These are phyloP conservation scores for Naja naja DNA, from an alignment of 2,113 vertebrate genomes.

Conservation along the genomic window DNA sequence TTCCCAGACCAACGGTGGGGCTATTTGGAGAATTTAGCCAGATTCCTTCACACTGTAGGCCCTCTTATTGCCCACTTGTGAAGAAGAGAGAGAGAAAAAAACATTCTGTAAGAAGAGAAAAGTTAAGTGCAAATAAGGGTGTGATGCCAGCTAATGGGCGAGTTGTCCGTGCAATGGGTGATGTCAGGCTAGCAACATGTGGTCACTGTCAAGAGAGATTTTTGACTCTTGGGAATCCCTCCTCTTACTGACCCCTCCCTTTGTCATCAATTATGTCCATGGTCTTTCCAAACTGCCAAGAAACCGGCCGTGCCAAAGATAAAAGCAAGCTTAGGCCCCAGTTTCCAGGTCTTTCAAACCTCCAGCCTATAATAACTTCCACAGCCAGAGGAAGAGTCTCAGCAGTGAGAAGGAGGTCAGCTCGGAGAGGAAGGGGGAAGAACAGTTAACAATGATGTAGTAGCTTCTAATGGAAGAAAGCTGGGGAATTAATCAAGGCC, in stretches of 20 bases:
- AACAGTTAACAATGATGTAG: conserved; percentile 66
- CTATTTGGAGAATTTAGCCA: background rate
- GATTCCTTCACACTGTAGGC: background rate
- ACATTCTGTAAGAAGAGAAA: conserved; percentile 4
- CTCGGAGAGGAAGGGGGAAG: conserved; percentile 48
- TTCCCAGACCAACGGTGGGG: background rate
- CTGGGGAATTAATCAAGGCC: conserved; percentile 64
- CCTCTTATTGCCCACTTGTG: background rate
- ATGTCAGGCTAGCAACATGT: conserved; percentile 62
- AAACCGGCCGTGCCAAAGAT: conserved; percentile 69
- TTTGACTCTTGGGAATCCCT: conserved; percentile 70
- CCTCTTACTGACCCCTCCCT: conserved; percentile 36
- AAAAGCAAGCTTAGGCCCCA: conserved; percentile 63
- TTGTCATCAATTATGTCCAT: conserved; percentile 70
- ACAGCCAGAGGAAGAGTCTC: conserved; percentile 61
- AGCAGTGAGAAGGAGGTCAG: conserved; percentile 68
- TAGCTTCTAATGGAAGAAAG: conserved; percentile 69
- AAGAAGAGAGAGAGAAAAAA: background rate
- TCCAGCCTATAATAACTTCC: conserved; percentile 67
- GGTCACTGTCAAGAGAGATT: conserved; percentile 74
- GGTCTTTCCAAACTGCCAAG: conserved; percentile 73
- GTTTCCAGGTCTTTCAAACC: conserved; percentile 70
- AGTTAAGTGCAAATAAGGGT: conserved; percentile 39
- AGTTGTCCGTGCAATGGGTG: conserved; percentile 46
- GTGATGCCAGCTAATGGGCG: conserved; percentile 49